phyloP scores from a whole-genome alignment of 64 coral and sea anemone genomes.

The Montipora capricornis region DNA sequence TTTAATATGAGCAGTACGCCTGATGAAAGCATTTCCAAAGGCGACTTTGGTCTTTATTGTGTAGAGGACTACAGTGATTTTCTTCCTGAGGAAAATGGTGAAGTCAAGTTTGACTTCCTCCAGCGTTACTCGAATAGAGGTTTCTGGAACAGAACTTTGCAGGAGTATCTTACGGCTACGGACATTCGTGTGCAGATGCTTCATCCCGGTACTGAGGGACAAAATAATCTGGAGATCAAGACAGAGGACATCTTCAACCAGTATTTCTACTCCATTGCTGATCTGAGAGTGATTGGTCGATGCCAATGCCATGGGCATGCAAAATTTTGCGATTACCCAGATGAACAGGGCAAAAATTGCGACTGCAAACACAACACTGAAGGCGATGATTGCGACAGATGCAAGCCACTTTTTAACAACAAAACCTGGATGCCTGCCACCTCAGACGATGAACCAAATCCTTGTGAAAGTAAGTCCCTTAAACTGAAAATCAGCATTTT shows the following conservation, averaged over 20 bases:
- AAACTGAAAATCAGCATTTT: not conserved
- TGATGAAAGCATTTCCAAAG: slow-evolving; percentile 12
- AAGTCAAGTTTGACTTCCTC: slow-evolving; percentile 78
- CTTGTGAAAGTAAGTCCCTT: slow-evolving; percentile 86
- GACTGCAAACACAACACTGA: slow-evolving; percentile 85
- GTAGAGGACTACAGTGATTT: slow-evolving; percentile 74
- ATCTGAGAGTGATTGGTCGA: slow-evolving; percentile 62
- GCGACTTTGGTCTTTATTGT: slow-evolving; percentile 53
- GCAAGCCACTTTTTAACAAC: slow-evolving; percentile 92
- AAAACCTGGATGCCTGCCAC: slow-evolving; percentile 81
- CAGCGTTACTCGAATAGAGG: slow-evolving; percentile 57
- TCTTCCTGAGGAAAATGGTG: slow-evolving; percentile 60
- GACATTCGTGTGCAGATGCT: slow-evolving; percentile 78
- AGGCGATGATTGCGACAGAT: slow-evolving; percentile 89
- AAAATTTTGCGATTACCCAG: slow-evolving; percentile 68
- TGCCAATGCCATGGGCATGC: slow-evolving; percentile 95
- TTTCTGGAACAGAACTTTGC: slow-evolving; percentile 75
- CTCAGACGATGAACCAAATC: slow-evolving; percentile 79
- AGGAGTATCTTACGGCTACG: slow-evolving; percentile 79
- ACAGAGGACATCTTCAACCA: slow-evolving; percentile 49
- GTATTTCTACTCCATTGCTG: slow-evolving; percentile 90
- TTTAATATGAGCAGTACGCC: slow-evolving; percentile 50
- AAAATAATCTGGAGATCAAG: slow-evolving; percentile 28
- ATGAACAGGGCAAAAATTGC: slow-evolving; percentile 26
- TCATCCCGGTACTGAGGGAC: slow-evolving; percentile 75